Percentiles rank a stretch among this genome's conserved stretches.
Evolutionary conservation across 53 echinoderm and acorn worm genomes (phyloP).

Genomic region (Echinarachnius parma): DNA sequence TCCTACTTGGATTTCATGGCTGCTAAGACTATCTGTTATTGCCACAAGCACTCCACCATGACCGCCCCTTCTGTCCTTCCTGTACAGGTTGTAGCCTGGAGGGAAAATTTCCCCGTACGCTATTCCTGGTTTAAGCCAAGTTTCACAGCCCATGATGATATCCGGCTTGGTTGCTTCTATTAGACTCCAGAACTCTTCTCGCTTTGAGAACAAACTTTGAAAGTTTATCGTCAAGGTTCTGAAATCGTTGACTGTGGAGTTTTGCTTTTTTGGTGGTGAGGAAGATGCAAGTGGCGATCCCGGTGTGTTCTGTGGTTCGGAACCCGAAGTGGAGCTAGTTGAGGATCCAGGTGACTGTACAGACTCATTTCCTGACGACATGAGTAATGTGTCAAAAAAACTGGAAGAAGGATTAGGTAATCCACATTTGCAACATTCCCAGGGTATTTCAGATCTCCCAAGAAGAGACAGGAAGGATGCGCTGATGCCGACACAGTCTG

Average conservation of each 20-base stretch:
- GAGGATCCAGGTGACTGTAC: too few relatives aligned
- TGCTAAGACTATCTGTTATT: background rate
- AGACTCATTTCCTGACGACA: too few relatives aligned
- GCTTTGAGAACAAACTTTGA: background rate
- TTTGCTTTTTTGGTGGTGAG: background rate
- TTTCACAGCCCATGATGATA: conserved; percentile 10
- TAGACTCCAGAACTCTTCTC: conserved; percentile 15
- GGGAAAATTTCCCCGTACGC: background rate
- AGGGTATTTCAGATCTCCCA: too few relatives aligned
- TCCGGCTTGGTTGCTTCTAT: conserved; percentile 11
- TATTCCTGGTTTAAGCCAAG: conserved; percentile 11
- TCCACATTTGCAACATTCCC: too few relatives aligned
- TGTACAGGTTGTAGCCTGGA: conserved; percentile 15
- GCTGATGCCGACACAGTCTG: background rate
- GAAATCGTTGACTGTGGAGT: background rate
- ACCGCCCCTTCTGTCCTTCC: conserved; percentile 8
- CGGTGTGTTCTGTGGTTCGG: too few relatives aligned
- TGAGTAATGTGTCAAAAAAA: too few relatives aligned
- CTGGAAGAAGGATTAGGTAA: too few relatives aligned
- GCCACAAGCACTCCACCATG: background rate
- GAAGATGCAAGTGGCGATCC: background rate
- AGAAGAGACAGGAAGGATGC: background rate
- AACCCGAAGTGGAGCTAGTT: too few relatives aligned
- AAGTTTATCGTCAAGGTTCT: conserved; percentile 11
- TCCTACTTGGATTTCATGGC: background rate